phyloP scores from a whole-genome alignment of 2,797 vertebrate genomes.

The Amazona finschi region DNA sequence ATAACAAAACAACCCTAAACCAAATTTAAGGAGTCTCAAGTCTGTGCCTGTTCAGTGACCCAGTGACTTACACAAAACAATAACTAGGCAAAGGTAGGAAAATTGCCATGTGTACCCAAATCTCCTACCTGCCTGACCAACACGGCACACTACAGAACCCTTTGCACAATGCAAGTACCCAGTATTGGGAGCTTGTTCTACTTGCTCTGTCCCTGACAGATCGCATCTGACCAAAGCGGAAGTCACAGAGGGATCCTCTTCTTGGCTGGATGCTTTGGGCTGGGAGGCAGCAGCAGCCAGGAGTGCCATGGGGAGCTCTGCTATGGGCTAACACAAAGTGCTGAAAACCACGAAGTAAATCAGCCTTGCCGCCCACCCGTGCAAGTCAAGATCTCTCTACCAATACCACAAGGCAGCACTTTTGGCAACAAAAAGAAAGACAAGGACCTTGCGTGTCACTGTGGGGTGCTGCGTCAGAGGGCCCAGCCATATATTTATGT shows the following conservation, averaged over 20 bases:
- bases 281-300: background rate
- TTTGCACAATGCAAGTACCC: background rate
- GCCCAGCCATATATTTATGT: fast-evolving
- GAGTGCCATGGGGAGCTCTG: background rate
- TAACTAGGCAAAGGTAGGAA: background rate
- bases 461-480: background rate
- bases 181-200: fast-evolving
- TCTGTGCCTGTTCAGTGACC: background rate
- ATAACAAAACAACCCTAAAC: background rate
- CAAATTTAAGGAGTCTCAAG: background rate
- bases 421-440: background rate
- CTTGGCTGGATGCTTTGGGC: background rate
- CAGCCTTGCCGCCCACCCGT: background rate
- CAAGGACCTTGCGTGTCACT: background rate
- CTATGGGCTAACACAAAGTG: background rate
- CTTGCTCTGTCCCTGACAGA: background rate
- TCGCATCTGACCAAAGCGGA: background rate
- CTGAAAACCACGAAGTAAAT: background rate
- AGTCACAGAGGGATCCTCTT: background rate
- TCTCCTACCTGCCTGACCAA: background rate
- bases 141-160: background rate
- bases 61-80: background rate
- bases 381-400: background rate
- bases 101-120: background rate
- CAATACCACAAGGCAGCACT: background rate